Percentiles rank a stretch among this genome's conserved stretches.
phyloP scores from a whole-genome alignment of 1,140 invertebrate genomes.

The Drosophila serrata region DNA sequence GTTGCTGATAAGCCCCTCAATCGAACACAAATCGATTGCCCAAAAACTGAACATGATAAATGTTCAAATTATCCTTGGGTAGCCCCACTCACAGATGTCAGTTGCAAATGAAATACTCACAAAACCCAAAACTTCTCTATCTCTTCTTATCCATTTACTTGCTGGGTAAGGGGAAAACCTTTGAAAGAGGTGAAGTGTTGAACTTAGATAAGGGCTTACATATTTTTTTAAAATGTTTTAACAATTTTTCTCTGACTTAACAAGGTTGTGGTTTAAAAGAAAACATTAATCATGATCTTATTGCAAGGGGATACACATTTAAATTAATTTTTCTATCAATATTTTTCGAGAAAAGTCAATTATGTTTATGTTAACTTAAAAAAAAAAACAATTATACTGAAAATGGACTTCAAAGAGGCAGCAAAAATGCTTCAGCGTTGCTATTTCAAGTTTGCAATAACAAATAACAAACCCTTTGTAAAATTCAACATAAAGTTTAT shows the following conservation, averaged over 20 bases:
- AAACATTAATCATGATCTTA: conserved; percentile 29
- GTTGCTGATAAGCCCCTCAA: conserved; percentile 74
- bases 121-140: conserved; percentile 21
- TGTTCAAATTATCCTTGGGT: conserved; percentile 68
- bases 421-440: too few relatives aligned
- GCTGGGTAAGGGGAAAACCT: background rate
- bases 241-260: conserved; percentile 2
- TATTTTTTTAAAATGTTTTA: background rate
- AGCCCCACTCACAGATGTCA: conserved; percentile 64
- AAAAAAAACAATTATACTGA: background rate
- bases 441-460: too few relatives aligned
- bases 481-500: background rate
- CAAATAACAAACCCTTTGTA: too few relatives aligned
- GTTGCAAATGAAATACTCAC: conserved; percentile 67
- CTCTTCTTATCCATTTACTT: background rate
- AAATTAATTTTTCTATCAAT: background rate
- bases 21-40: conserved; percentile 75
- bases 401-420: background rate
- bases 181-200: conserved; percentile 34
- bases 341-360: background rate
- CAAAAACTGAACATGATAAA: conserved; percentile 72
- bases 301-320: background rate
- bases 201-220: conserved; percentile 24
- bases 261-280: background rate
- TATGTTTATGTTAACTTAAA: too few relatives aligned